Conservation (phyloP, 2,888 invertebrate genomes). For the Heliconius cydno region DNA sequence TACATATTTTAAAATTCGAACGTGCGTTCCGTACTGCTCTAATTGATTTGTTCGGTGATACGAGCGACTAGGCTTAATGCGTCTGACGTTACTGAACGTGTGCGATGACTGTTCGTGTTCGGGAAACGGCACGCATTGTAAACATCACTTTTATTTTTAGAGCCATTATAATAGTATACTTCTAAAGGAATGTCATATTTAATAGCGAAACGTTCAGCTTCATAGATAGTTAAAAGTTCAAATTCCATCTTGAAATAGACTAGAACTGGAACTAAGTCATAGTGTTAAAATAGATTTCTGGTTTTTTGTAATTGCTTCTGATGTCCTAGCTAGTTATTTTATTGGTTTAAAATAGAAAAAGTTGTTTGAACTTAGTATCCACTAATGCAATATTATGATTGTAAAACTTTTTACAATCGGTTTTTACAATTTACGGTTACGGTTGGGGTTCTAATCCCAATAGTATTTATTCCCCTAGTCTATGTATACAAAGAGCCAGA, state of each 20-base stretch:
- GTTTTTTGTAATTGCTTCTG: slow-evolving; percentile 57
- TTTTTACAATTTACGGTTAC: too few species aligned
- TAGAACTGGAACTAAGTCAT: slow-evolving; percentile 27
- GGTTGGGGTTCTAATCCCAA: neutral
- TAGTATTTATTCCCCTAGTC: neutral
- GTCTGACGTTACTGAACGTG: slow-evolving; percentile 55
- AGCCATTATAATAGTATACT: slow-evolving; percentile 52
- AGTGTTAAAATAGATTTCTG: slow-evolving; percentile 42
- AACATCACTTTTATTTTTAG: slow-evolving; percentile 65
- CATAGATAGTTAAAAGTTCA: slow-evolving; percentile 42
- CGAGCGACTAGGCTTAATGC: slow-evolving; percentile 52
- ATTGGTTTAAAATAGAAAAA: neutral
- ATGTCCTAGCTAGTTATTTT: slow-evolving; percentile 51
- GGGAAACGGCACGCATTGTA: slow-evolving; percentile 56
- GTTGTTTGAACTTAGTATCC: neutral
- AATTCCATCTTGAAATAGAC: slow-evolving; percentile 45
- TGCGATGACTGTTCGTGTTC: slow-evolving; percentile 51
- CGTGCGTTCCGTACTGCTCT: slow-evolving; percentile 49
- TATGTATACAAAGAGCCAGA: neutral
- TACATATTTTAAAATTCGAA: slow-evolving; percentile 47
- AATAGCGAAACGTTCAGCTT: slow-evolving; percentile 49
- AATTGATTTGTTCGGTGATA: slow-evolving; percentile 54
- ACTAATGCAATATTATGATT: neutral
- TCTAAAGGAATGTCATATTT: slow-evolving; percentile 53
- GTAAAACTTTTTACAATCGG: too few species aligned